phyloP scores from a whole-genome alignment of 2,797 vertebrate species.

The Philypnodon macrostomus region DNA sequence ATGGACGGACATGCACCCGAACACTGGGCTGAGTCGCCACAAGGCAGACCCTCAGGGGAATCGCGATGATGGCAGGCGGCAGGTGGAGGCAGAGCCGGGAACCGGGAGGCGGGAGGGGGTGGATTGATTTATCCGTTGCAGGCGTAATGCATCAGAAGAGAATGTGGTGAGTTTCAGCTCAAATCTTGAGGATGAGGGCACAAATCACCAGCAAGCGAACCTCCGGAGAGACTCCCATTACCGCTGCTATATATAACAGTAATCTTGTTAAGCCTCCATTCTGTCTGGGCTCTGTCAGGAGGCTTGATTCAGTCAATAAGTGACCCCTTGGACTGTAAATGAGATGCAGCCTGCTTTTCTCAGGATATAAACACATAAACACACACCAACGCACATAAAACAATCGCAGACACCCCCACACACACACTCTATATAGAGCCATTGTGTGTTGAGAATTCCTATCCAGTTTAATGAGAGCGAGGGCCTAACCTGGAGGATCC shows the following conservation, averaged over 20 bases:
- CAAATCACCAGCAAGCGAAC: constrained; percentile 55
- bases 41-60: constrained; percentile 38
- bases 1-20: constrained; percentile 32
- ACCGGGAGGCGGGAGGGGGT: constrained; percentile 34
- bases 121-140: constrained; percentile 67
- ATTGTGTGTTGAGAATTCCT: constrained; percentile 19
- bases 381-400: constrained; percentile 11
- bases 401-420: constrained; percentile 11
- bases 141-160: constrained; percentile 67
- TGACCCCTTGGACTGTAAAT: constrained; percentile 69
- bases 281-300: constrained; percentile 54
- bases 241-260: constrained; percentile 70
- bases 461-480: constrained; percentile 35
- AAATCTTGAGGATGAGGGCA: constrained; percentile 46
- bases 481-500: constrained; percentile 37
- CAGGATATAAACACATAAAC: constrained; percentile 23
- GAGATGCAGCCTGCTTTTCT: constrained; percentile 55
- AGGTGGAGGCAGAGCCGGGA: constrained; percentile 34
- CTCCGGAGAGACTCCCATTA: constrained; percentile 70
- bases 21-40: constrained; percentile 16
- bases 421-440: background rate
- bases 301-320: constrained; percentile 67
- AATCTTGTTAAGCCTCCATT: constrained; percentile 73
- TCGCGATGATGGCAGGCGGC: constrained; percentile 50
- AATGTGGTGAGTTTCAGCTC: constrained; percentile 54